A percentile compares a stretch with the other conserved stretches of the same genome.
These are phyloP conservation scores for Helicolenus hilgendorfi DNA, from an alignment of 2,797 vertebrate genomes.

Conservation along the genomic window DNA sequence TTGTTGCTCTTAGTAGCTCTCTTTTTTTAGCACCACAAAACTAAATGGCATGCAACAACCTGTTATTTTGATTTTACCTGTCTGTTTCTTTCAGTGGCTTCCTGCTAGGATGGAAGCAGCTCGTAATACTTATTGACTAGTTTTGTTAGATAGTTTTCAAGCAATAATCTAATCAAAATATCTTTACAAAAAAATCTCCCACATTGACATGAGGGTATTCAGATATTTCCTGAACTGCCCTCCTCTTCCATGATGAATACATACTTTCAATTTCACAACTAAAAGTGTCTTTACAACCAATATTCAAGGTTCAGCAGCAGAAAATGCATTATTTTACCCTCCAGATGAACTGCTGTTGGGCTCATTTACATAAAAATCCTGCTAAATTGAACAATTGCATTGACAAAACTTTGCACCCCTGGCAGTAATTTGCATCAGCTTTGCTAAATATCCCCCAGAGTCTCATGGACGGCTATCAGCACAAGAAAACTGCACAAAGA, in stretches of 20 bases:
- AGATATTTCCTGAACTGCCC: background rate
- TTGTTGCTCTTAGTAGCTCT: background rate
- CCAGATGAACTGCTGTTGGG: background rate
- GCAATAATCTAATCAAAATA: background rate
- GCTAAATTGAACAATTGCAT: background rate
- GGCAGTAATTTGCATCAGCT: background rate
- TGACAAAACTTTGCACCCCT: background rate
- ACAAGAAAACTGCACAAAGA: background rate
- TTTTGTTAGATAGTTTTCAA: background rate
- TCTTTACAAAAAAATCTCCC: background rate
- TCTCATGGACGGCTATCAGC: background rate
- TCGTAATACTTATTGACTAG: background rate
- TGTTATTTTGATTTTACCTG: background rate
- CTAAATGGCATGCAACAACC: background rate
- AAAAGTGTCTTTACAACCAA: background rate
- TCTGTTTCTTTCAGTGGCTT: background rate
- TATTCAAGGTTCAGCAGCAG: background rate
- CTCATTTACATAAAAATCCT: background rate
- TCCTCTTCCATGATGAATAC: background rate
- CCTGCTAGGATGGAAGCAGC: background rate
- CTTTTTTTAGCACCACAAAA: background rate
- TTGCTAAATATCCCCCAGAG: background rate
- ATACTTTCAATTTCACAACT: background rate
- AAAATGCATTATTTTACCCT: background rate
- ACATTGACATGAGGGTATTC: background rate